Evolutionary conservation across 2,113 vertebrate genomes (phyloP).

Genomic region (Amphiprion ocellaris): DNA sequence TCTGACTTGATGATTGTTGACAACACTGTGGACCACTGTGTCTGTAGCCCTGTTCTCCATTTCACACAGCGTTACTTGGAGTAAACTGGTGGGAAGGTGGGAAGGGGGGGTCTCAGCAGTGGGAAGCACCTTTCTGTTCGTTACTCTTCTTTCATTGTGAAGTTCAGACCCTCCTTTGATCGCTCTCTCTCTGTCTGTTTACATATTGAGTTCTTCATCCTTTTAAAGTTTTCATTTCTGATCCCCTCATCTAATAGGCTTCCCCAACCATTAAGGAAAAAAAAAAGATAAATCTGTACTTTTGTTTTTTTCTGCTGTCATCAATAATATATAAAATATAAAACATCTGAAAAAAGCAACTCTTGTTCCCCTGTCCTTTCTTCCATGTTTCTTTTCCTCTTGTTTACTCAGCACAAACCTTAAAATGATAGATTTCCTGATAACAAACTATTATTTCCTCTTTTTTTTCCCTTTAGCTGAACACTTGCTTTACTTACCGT

Average conservation of each 20-base stretch:
- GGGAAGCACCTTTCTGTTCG: slow-evolving; percentile 58
- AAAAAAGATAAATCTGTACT: slow-evolving; percentile 72
- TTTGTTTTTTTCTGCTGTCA: slow-evolving; percentile 76
- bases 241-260: slow-evolving; percentile 72
- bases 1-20: slow-evolving; percentile 68
- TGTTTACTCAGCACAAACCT: slow-evolving; percentile 3
- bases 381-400: slow-evolving; percentile 50
- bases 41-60: slow-evolving; percentile 62
- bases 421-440: slow-evolving; percentile 7
- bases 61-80: slow-evolving; percentile 57
- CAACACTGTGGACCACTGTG: slow-evolving; percentile 58
- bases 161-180: slow-evolving; percentile 69
- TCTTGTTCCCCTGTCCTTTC: slow-evolving; percentile 61
- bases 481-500: not conserved
- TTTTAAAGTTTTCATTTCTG: slow-evolving; percentile 72
- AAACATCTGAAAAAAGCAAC: slow-evolving; percentile 75
- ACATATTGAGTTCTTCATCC: slow-evolving; percentile 71
- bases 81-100: slow-evolving; percentile 58
- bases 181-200: slow-evolving; percentile 54
- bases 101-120: slow-evolving; percentile 49
- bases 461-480: not conserved
- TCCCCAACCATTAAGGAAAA: slow-evolving; percentile 68
- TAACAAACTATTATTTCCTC: not conserved
- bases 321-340: slow-evolving; percentile 82
- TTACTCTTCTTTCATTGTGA: slow-evolving; percentile 70